phyloP scores from a whole-genome alignment of 2,113 vertebrate genomes.

The Sphyrna mokarran region DNA sequence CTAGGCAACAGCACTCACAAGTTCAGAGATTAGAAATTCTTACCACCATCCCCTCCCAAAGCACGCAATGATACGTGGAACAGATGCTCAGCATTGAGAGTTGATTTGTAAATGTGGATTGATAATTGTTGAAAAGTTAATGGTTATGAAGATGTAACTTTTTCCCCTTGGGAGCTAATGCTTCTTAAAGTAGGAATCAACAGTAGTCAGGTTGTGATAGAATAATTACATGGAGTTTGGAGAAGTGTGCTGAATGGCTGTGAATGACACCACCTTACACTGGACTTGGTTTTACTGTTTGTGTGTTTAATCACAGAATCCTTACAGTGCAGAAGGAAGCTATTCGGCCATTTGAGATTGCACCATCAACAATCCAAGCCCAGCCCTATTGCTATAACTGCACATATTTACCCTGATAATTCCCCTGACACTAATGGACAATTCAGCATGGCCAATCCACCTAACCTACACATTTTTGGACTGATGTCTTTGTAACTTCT shows the following conservation, averaged over 20 bases:
- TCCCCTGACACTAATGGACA: no score
- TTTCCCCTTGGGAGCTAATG: background rate
- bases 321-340: no score
- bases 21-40: background rate
- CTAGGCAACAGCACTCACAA: background rate
- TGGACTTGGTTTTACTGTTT: background rate
- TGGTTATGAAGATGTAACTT: background rate
- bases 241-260: background rate
- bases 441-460: no score
- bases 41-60: background rate
- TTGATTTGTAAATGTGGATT: background rate
- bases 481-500: background rate
- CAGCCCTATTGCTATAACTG: no score
- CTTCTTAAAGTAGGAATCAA: background rate
- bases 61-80: background rate
- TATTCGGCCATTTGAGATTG: no score
- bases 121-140: background rate
- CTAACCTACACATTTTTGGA: no score
- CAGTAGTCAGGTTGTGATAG: background rate
- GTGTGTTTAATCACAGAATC: background rate
- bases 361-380: no score
- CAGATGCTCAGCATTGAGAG: no score
- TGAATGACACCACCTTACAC: background rate
- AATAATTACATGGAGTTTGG: background rate
- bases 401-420: no score